Base-by-base conservation (phyloP, 1,140 invertebrate genomes). In the Drosophila teissieri region DNA sequence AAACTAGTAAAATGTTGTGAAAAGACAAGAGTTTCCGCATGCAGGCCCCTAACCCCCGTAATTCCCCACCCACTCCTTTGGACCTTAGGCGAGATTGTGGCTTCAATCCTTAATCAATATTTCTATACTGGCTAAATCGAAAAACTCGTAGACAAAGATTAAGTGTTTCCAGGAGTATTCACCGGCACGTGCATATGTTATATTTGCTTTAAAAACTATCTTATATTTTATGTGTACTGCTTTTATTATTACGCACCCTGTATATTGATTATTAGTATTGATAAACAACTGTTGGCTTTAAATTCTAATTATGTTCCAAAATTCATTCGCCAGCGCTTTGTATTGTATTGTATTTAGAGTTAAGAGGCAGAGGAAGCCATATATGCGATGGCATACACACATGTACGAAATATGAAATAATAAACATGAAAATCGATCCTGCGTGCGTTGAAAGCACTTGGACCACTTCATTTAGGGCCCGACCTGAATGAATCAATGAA, bases 401-500 rank as follows among this genome's bases (percentile, higher is more conserved):
- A 77, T 65, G 67, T 88, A 76, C 78, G 65, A 88, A 69, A 73
- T 79, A 88, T 58, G 78, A 55, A 83, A 76, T 82, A 88, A 88
- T 64, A 83, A 80, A 73, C 39, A 82, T 46, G 83, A 68, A 64
- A 74, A 81, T 19, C 63, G 56, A 67, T 63, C 44, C 58, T 86
- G 53, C 40, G 51, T 70, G 49, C 52, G 53, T 46, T 72, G 48
- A 80, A 80, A 74, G 76, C 74, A 74, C 65, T 70, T 83, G 75
- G 76, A 88, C 67, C 67, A 89, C 84, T 84, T 88, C 79, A 88
- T 88, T 88, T 88, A 73, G 75, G 61, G 83, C 56, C 61, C 77
- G 67, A 77, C 64, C 65, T 83, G 75, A 89, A 88, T 89, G 84
- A 84, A 88, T 89, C 84, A 89, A 88, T 88, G 84, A 88, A 88